These are phyloP conservation scores for Paratrypauchen microcephalus DNA, from an alignment of 2,797 vertebrate genomes.

Conservation along the genomic window DNA sequence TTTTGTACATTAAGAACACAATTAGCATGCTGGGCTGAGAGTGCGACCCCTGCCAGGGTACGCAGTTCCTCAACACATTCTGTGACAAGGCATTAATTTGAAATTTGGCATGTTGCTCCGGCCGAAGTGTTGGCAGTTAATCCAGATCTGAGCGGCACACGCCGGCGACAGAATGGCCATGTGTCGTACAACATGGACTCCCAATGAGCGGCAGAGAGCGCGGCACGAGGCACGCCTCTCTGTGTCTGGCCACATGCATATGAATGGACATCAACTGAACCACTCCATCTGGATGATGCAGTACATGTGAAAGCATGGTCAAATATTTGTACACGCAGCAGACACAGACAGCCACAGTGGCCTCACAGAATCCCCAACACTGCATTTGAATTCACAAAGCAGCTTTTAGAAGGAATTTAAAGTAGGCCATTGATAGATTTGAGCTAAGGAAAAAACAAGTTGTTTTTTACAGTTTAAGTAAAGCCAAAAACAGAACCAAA, in stretches of 20 bases:
- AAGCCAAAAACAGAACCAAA: not conserved
- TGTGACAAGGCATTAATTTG: slow-evolving; percentile 93
- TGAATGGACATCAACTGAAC: slow-evolving; percentile 64
- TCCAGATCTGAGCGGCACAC: slow-evolving; percentile 67
- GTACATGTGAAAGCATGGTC: slow-evolving; percentile 42
- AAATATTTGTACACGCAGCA: slow-evolving; percentile 54
- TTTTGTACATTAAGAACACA: slow-evolving; percentile 86
- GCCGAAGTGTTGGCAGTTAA: slow-evolving; percentile 81
- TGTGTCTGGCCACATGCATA: slow-evolving; percentile 67
- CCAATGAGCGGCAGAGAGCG: slow-evolving; percentile 42
- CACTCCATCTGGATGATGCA: slow-evolving; percentile 62
- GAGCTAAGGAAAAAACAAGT: not conserved
- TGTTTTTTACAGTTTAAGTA: not conserved
- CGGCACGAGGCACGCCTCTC: slow-evolving; percentile 51
- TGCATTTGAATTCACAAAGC: not conserved
- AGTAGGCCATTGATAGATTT: slow-evolving; percentile 1
- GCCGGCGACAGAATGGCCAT: slow-evolving; percentile 54
- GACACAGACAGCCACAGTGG: slow-evolving; percentile 43
- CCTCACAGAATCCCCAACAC: slow-evolving; percentile 7
- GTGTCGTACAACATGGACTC: slow-evolving; percentile 72
- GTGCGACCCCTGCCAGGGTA: slow-evolving; percentile 79
- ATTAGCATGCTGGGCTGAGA: slow-evolving; percentile 87
- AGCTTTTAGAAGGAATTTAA: slow-evolving; percentile 15
- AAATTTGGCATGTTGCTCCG: slow-evolving; percentile 83
- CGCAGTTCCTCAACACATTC: slow-evolving; percentile 83